Evolutionary conservation across 2,888 invertebrate genomes (phyloP).

Genomic region (Auanema sp.): DNA sequence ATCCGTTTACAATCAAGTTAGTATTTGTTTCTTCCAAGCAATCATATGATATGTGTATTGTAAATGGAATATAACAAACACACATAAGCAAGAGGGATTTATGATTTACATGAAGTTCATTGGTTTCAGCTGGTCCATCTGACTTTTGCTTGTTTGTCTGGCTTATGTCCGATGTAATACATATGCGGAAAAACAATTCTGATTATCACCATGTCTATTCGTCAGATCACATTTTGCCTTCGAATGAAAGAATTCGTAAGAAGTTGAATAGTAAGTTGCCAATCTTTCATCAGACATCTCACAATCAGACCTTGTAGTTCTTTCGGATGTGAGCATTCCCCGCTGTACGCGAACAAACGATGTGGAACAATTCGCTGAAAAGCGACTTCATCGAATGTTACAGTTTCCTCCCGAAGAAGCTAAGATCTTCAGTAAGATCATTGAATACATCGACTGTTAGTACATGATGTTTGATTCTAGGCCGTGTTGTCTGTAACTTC

Average conservation of each 20-base stretch:
- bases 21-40: neutral
- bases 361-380: conserved; percentile 27
- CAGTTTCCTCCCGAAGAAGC: conserved; percentile 37
- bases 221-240: conserved; percentile 20
- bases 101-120: neutral
- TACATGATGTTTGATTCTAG: conserved; percentile 61
- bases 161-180: conserved; percentile 62
- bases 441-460: conserved; percentile 27
- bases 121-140: conserved; percentile 59
- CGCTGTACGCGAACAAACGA: conserved; percentile 37
- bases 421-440: conserved; percentile 37
- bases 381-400: conserved; percentile 33
- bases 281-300: too few species aligned
- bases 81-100: neutral
- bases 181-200: conserved; percentile 38
- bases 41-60: neutral
- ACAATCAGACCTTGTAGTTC: too few species aligned
- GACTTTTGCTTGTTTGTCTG: conserved; percentile 62
- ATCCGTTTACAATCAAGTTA: neutral
- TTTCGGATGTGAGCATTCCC: conserved; percentile 44
- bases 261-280: conserved; percentile 22
- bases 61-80: neutral
- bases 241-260: conserved; percentile 13
- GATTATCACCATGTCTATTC: conserved; percentile 16
- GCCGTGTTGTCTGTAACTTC: conserved; percentile 61